These are phyloP conservation scores for Buceros bicornis DNA, from an alignment of 2,797 vertebrate species.

Conservation along the genomic window DNA sequence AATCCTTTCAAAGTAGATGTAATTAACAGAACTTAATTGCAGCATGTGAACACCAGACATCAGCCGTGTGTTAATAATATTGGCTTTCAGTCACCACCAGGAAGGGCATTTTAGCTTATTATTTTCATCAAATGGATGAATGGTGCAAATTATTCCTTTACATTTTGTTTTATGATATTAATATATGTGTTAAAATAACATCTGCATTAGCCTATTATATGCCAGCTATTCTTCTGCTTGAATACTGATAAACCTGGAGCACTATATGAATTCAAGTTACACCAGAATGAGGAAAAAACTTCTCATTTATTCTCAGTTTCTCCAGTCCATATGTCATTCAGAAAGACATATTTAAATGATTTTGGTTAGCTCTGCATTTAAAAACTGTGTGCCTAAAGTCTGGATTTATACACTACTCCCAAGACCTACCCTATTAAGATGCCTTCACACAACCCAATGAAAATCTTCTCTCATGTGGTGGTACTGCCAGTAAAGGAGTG, in stretches of 20 bases:
- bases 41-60: not conserved
- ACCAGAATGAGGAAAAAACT: not conserved
- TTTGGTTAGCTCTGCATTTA: not conserved
- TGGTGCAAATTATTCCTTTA: not conserved
- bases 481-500: not conserved
- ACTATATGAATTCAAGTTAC: not conserved
- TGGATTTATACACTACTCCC: not conserved
- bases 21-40: not conserved
- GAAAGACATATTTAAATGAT: not conserved
- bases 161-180: not conserved
- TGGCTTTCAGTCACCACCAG: not conserved
- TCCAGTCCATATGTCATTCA: not conserved
- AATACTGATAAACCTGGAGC: not conserved
- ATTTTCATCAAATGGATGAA: not conserved
- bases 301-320: not conserved
- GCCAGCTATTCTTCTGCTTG: not conserved
- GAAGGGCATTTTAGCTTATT: not conserved
- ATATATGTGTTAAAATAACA: not conserved
- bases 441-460: not conserved
- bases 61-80: not conserved
- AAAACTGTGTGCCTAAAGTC: not conserved
- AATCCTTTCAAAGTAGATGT: not conserved
- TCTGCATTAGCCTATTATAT: not conserved
- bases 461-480: not conserved
- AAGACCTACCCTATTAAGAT: not conserved